These are phyloP conservation scores for Proisotoma minuta DNA, from an alignment of 2,888 invertebrate genomes.

Conservation along the genomic window DNA sequence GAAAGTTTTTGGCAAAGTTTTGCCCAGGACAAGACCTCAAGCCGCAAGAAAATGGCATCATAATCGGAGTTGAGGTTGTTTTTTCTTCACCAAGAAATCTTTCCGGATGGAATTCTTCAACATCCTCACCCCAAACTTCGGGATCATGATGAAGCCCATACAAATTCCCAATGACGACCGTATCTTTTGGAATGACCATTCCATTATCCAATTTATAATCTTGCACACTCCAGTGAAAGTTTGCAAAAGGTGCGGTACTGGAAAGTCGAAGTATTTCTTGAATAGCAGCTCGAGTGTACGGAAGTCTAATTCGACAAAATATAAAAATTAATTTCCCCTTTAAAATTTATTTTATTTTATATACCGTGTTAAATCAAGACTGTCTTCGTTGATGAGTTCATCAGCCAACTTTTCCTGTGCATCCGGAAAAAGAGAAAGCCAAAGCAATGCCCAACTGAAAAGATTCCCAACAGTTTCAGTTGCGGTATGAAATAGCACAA, in stretches of 20 bases:
- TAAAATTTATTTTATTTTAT: too few relatives aligned
- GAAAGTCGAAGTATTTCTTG: conserved; percentile 32
- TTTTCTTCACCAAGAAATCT: conserved; percentile 25
- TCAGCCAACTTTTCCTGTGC: conserved; percentile 26
- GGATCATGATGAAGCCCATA: conserved; percentile 28
- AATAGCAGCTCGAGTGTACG: conserved; percentile 28
- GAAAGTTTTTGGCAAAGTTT: not conserved
- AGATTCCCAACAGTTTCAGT: conserved; percentile 30
- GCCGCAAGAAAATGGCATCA: conserved; percentile 30
- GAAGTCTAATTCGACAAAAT: conserved; percentile 14
- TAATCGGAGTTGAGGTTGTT: not conserved
- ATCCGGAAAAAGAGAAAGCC: conserved; percentile 13
- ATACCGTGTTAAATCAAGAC: not conserved
- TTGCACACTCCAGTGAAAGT: conserved; percentile 29
- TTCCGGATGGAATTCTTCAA: conserved; percentile 33
- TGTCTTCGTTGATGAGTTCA: conserved; percentile 5
- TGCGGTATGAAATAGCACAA: conserved; percentile 34
- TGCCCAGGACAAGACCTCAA: not conserved
- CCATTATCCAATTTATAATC: conserved; percentile 23
- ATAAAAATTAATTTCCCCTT: too few relatives aligned
- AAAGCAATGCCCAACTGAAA: conserved; percentile 26
- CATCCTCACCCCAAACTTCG: not conserved
- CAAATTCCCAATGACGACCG: conserved; percentile 28
- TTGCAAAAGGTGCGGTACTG: conserved; percentile 24
- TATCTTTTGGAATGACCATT: conserved; percentile 31